Percentiles rank a stretch among this genome's conserved stretches.
phyloP scores from a whole-genome alignment of 1,140 invertebrate genomes.

The Atta colombica region DNA sequence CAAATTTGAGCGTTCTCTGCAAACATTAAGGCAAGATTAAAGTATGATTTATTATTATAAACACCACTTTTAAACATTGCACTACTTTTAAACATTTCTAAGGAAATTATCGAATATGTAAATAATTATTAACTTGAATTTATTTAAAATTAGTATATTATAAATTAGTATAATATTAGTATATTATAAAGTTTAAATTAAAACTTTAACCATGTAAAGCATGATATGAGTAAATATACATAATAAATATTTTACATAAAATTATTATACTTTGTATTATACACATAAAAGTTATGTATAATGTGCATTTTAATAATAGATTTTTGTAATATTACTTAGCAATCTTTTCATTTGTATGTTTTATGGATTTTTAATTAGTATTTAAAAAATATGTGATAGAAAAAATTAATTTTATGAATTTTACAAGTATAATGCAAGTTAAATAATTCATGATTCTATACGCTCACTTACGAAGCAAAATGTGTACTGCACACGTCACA shows the following conservation, averaged over 20 bases:
- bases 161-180: neutral
- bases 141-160: neutral
- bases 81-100: neutral
- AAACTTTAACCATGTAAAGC: slow-evolving; percentile 33
- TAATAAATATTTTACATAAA: slow-evolving; percentile 36
- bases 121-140: neutral
- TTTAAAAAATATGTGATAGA: neutral
- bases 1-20: slow-evolving; percentile 29
- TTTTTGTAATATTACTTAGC: neutral
- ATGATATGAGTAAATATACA: neutral
- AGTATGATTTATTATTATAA: neutral
- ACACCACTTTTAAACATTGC: neutral
- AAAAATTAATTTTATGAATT: neutral
- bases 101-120: neutral
- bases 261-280: neutral
- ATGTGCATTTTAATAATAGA: neutral
- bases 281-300: neutral
- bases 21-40: neutral
- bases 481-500: neutral
- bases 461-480: neutral
- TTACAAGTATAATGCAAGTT: neutral
- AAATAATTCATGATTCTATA: neutral
- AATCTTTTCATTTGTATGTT: neutral
- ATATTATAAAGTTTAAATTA: neutral
- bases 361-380: neutral